phyloP scores from a whole-genome alignment of 2,888 invertebrate species.

The Eupithecia subumbrata region DNA sequence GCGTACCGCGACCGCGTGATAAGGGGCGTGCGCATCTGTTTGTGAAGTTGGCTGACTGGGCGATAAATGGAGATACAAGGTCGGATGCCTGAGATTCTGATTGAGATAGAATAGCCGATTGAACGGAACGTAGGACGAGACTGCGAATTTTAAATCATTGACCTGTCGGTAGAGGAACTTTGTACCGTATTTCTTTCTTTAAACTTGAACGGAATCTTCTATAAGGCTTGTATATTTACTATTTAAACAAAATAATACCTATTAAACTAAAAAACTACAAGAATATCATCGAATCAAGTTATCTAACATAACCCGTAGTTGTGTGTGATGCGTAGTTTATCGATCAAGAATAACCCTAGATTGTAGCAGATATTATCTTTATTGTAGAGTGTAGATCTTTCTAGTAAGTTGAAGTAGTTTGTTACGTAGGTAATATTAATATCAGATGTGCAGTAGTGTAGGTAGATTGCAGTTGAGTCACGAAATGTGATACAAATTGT shows the following conservation, averaged over 20 bases:
- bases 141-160: not conserved
- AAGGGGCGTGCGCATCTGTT: slow-evolving; percentile 24
- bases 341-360: not conserved
- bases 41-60: slow-evolving; percentile 14
- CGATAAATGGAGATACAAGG: slow-evolving; percentile 22
- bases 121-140: not conserved
- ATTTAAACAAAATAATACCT: too few species aligned
- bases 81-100: slow-evolving; percentile 12
- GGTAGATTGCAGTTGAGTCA: slow-evolving; percentile 8
- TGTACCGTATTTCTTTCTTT: not conserved
- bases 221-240: too few species aligned
- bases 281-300: not conserved
- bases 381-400: not conserved
- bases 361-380: not conserved
- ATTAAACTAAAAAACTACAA: not conserved
- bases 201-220: not conserved
- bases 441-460: not conserved
- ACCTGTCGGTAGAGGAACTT: not conserved
- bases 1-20: slow-evolving; percentile 27
- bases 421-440: not conserved
- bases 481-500: slow-evolving; percentile 6
- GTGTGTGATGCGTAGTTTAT: not conserved
- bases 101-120: not conserved
- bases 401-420: slow-evolving; percentile 4
- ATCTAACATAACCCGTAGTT: not conserved